Conservation (phyloP, 2,797 vertebrate species). For the Clamator glandarius region DNA sequence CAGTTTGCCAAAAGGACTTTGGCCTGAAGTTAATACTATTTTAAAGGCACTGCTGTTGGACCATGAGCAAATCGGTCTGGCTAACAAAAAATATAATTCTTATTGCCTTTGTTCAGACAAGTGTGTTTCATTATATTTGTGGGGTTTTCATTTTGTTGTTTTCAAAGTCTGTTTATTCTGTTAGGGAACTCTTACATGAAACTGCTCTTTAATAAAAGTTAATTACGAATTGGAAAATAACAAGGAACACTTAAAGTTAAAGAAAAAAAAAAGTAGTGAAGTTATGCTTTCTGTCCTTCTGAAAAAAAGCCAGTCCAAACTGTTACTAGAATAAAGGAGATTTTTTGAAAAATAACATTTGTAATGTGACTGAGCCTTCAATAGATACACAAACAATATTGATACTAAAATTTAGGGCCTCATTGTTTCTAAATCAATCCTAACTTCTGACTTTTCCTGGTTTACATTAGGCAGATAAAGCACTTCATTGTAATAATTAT, state of each 20-base stretch:
- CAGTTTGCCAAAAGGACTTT: neutral
- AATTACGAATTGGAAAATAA: neutral
- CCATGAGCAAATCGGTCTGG: neutral
- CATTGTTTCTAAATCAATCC: neutral
- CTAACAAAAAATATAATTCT: neutral
- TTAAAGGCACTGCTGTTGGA: neutral
- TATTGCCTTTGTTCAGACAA: neutral
- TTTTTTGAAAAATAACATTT: neutral
- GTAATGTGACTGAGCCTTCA: neutral
- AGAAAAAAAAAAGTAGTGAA: neutral
- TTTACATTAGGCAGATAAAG: neutral
- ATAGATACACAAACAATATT: neutral
- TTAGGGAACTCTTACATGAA: neutral
- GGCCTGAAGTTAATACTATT: neutral
- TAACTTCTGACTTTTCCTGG: neutral
- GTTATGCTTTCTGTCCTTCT: neutral
- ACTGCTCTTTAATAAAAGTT: neutral
- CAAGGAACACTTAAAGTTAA: neutral
- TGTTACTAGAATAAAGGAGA: rapidly evolving
- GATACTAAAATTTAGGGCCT: neutral
- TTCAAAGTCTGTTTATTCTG: neutral
- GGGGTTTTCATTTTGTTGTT: neutral
- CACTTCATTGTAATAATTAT: neutral
- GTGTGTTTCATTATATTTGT: neutral
- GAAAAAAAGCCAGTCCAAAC: rapidly evolving